Conservation (phyloP, 1,140 invertebrate genomes). For the Danaus plexippus region DNA sequence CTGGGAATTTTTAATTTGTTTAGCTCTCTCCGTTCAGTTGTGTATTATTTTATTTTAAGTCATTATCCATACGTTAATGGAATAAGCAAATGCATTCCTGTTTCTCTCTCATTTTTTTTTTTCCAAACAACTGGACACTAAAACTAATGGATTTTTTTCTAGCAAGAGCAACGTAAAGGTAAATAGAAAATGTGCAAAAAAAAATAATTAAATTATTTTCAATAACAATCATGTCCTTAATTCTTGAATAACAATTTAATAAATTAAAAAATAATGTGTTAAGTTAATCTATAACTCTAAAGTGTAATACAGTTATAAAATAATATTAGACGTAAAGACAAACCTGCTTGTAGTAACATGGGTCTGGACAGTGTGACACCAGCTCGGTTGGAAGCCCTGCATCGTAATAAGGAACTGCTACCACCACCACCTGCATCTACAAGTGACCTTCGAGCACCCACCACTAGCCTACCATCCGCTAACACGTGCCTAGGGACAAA, state of each 20-base stretch:
- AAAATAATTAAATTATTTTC: too few species aligned
- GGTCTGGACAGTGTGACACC: constrained; percentile 54
- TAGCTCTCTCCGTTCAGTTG: constrained; percentile 51
- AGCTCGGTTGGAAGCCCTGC: constrained; percentile 50
- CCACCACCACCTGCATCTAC: constrained; percentile 52
- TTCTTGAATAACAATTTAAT: too few species aligned
- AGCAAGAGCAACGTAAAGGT: too few species aligned
- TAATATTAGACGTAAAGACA: not conserved
- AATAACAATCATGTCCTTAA: too few species aligned
- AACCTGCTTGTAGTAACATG: constrained; percentile 56
- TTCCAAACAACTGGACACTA: too few species aligned
- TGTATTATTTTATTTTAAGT: constrained; percentile 47
- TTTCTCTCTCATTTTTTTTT: too few species aligned
- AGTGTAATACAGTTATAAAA: too few species aligned
- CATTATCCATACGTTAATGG: constrained; percentile 32
- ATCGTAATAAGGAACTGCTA: constrained; percentile 44
- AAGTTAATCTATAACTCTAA: too few species aligned
- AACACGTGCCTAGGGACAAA: constrained; percentile 46
- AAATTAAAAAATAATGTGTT: too few species aligned
- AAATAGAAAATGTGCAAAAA: too few species aligned
- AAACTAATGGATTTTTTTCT: too few species aligned
- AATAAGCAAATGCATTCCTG: too few species aligned
- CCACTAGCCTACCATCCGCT: constrained; percentile 48
- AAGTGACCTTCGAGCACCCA: constrained; percentile 50
- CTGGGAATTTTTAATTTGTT: constrained; percentile 67